Percentiles rank a stretch among this genome's conserved stretches.
These are phyloP conservation scores for Ateles fusciceps DNA, from an alignment of 2,797 vertebrate genomes.

Conservation along the genomic window DNA sequence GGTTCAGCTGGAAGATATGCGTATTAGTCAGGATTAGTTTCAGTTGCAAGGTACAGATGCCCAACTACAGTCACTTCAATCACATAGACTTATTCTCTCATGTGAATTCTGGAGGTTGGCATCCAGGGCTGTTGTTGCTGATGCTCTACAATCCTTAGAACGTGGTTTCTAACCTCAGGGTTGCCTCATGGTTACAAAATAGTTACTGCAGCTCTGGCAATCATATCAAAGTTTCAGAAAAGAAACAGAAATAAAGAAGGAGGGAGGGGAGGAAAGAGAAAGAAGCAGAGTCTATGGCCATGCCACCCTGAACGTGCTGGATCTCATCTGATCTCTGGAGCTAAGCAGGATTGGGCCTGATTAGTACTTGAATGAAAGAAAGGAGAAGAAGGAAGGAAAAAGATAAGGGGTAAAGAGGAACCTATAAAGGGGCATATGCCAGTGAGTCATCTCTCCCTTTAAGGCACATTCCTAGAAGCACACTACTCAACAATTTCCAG, in stretches of 20 bases:
- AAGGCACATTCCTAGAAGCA: background rate
- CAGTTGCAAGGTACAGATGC: background rate
- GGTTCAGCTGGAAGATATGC: background rate
- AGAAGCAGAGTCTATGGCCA: background rate
- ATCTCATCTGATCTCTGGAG: background rate
- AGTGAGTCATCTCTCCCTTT: background rate
- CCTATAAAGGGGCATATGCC: background rate
- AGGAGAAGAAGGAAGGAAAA: background rate
- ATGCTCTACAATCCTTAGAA: background rate
- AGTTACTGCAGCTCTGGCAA: background rate
- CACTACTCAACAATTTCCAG: background rate
- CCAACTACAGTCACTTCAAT: background rate
- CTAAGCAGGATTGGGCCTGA: background rate
- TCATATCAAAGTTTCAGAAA: background rate
- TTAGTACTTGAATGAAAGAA: background rate
- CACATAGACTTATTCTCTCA: background rate
- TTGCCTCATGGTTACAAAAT: background rate
- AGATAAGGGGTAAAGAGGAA: background rate
- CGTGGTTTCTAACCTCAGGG: background rate
- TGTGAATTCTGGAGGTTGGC: background rate
- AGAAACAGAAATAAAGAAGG: background rate
- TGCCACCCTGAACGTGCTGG: background rate
- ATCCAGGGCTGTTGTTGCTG: background rate
- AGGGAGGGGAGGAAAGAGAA: background rate
- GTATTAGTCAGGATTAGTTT: background rate